Evolutionary conservation across 2,113 vertebrate species (phyloP).

Genomic region (Anhinga anhinga): DNA sequence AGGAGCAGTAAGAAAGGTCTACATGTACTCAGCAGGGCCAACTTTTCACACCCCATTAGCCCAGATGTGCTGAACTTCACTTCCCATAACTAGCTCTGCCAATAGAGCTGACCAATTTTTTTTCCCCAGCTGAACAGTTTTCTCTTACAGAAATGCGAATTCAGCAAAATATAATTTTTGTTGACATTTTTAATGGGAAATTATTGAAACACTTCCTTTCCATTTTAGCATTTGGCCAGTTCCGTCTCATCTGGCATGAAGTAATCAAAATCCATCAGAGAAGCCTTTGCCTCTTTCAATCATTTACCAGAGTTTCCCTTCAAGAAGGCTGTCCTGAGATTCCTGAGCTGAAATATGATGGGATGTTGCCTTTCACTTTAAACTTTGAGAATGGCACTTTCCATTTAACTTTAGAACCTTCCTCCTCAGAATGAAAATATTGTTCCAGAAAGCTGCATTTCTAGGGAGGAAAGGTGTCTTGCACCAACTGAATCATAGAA

Average conservation of each 20-base stretch:
- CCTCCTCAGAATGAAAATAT: neutral
- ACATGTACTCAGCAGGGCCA: neutral
- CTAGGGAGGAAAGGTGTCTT: neutral
- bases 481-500: neutral
- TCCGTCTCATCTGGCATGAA: conserved; percentile 7
- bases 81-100: neutral
- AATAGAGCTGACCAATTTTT: neutral
- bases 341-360: neutral
- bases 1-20: conserved; percentile 12
- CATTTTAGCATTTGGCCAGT: conserved; percentile 17
- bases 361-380: neutral
- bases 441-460: neutral
- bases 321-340: neutral
- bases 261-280: conserved; percentile 10
- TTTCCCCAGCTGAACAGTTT: conserved; percentile 36
- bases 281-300: neutral
- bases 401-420: neutral
- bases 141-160: neutral
- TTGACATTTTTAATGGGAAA: conserved; percentile 36
- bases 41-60: conserved; percentile 52
- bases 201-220: conserved; percentile 56
- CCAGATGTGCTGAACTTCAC: conserved; percentile 25
- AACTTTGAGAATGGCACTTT: neutral
- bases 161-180: conserved; percentile 34
- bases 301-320: neutral